Evolutionary conservation across 1,140 invertebrate species (phyloP).

Genomic region (Pinna nobilis): DNA sequence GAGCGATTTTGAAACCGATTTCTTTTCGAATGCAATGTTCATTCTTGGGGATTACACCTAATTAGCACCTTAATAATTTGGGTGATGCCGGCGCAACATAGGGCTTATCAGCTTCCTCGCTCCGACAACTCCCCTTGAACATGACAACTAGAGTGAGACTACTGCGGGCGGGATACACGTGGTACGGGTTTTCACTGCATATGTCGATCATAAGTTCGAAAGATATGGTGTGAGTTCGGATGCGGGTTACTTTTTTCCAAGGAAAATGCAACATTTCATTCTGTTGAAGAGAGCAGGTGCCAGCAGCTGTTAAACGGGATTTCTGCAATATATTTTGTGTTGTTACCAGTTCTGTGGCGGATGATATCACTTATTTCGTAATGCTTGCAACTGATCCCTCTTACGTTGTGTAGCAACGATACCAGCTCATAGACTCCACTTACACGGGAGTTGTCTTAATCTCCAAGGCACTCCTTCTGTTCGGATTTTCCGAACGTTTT

Average conservation of each 20-base stretch:
- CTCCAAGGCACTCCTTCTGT: constrained; percentile 24
- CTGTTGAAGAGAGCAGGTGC: constrained; percentile 23
- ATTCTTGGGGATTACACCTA: not conserved
- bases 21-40: no score
- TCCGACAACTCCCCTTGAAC: not conserved
- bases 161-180: constrained; percentile 23
- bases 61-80: not conserved
- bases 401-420: constrained; percentile 6
- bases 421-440: not conserved
- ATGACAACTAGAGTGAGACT: not conserved
- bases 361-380: constrained; percentile 27
- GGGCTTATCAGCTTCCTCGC: not conserved
- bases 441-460: constrained; percentile 10
- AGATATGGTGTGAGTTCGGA: constrained; percentile 8
- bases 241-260: constrained; percentile 21
- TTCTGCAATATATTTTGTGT: constrained; percentile 7
- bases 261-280: constrained; percentile 4
- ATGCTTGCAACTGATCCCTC: constrained; percentile 21
- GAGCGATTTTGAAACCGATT: no score
- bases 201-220: not conserved
- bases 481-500: constrained; percentile 6
- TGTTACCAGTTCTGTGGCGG: not conserved
- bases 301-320: constrained; percentile 3
- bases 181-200: constrained; percentile 8
- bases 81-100: not conserved